Base-by-base conservation (phyloP, 2,888 invertebrate species). In the Subacronicta megacephala region DNA sequence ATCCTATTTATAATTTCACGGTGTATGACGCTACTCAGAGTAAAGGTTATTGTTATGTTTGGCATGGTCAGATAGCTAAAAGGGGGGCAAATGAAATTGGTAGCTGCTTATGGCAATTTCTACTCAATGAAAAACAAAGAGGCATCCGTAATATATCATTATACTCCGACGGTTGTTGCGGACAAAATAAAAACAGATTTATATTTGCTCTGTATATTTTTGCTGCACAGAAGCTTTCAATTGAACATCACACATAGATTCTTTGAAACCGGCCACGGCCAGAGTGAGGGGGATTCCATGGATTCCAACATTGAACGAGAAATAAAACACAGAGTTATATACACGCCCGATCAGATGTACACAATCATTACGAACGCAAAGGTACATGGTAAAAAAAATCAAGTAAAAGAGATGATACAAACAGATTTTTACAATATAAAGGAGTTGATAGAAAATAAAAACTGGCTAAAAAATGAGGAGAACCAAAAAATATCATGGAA, bases 141-240 rank as follows among this genome's bases (percentile, higher is more conserved):
- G 49, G 49, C 13, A 29, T 56, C 6, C 33, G n/a, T 0, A 50
- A 33, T 20, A 26, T 61, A 31, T 50, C 17, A 10, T 53, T 62
- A 23, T 62, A 62, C 41, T 56, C 61, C 7, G 52, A 56, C 44
- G n/a, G n/a, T n/a, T n/a, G n/a, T n/a, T n/a, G n/a, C n/a, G n/a
- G n/a, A n/a, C n/a, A n/a, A n/a, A n/a, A 60, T 20, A 58, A 58
- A 35, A 58, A 58, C 13, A 17, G 47, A n/a, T 51, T 38, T 29
- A 49, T 59, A 17, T 53, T 52, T 37, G 52, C 52, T 7, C 26
- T 59, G 10, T 53, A 50, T 42, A 10, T 47, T 4, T 47, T 40
- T 40, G 38, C 37, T 18, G 43, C 29, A 20, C 20, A 20, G 20
- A 20, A 20, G 20, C 20, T 5, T n/a, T 20, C 20, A 20, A 20